phyloP scores from a whole-genome alignment of 1,140 invertebrate genomes.

The Leptinotarsa texana region DNA sequence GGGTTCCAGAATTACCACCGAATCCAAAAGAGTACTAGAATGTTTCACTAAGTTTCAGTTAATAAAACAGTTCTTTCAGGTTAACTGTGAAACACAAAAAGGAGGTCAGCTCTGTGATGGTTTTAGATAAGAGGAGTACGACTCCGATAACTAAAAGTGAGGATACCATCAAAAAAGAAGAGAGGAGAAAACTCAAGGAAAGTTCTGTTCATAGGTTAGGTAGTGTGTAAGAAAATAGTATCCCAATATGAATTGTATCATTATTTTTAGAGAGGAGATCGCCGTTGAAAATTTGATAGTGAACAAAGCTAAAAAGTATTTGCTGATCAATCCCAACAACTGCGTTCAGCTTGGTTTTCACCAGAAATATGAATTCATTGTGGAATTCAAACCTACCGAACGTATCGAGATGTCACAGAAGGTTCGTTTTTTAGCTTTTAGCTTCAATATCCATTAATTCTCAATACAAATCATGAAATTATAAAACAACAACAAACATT shows the following conservation, averaged over 20 bases:
- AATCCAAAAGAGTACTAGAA: slow-evolving; percentile 19
- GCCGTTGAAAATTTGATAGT: too few species aligned
- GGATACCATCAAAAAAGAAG: background rate
- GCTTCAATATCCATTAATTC: too few species aligned
- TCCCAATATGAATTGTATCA: too few species aligned
- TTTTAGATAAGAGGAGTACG: background rate
- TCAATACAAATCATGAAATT: too few species aligned
- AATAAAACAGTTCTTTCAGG: too few species aligned
- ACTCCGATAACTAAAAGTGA: background rate
- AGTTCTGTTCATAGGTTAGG: too few species aligned
- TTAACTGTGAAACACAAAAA: background rate
- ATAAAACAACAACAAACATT: too few species aligned
- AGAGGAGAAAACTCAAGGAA: background rate
- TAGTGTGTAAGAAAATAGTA: too few species aligned
- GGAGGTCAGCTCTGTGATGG: background rate
- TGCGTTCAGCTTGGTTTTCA: slow-evolving; percentile 42
- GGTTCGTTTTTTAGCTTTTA: slow-evolving; percentile 33
- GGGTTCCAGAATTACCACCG: slow-evolving; percentile 27
- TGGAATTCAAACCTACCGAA: slow-evolving; percentile 49
- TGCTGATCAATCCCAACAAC: slow-evolving; percentile 46
- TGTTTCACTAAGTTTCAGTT: too few species aligned
- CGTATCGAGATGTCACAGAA: slow-evolving; percentile 33
- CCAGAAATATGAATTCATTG: slow-evolving; percentile 44
- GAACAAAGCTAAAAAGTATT: slow-evolving; percentile 4
- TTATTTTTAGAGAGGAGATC: too few species aligned